A percentile compares a stretch with the other conserved stretches of the same genome.
These are phyloP conservation scores for Pelmatolapia mariae DNA, from an alignment of 2,113 vertebrate species.

Conservation along the genomic window DNA sequence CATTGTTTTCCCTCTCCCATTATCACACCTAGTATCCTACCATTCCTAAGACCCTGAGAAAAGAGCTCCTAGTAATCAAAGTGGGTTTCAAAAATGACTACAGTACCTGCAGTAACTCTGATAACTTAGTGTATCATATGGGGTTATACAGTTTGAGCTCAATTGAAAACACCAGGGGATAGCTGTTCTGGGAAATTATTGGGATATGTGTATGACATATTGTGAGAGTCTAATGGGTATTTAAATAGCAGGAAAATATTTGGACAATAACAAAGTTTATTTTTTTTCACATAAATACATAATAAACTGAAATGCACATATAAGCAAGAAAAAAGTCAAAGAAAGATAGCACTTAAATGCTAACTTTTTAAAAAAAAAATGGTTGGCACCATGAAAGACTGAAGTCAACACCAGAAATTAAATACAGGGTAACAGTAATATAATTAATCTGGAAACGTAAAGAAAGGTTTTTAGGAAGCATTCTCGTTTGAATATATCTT, in stretches of 20 bases:
- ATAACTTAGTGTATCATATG: neutral
- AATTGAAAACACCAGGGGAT: neutral
- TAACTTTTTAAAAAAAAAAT: neutral
- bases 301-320: neutral
- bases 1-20: neutral
- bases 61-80: neutral
- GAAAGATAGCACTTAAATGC: fast-evolving
- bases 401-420: neutral
- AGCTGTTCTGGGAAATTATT: neutral
- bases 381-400: neutral
- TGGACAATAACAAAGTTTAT: neutral
- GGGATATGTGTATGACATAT: neutral
- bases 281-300: fast-evolving
- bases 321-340: neutral
- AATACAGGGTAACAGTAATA: neutral
- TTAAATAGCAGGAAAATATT: neutral
- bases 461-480: neutral
- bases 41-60: fast-evolving
- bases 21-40: neutral
- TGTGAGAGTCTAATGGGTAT: neutral
- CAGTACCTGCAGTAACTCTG: neutral
- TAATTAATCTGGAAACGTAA: neutral
- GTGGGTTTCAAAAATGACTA: neutral
- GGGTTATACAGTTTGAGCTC: neutral
- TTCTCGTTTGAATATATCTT: neutral